Evolutionary conservation across 2,888 invertebrate genomes (phyloP), one percentile per base, ranked within the genome.

Genomic region (Drosophila diplacantha): DNA sequence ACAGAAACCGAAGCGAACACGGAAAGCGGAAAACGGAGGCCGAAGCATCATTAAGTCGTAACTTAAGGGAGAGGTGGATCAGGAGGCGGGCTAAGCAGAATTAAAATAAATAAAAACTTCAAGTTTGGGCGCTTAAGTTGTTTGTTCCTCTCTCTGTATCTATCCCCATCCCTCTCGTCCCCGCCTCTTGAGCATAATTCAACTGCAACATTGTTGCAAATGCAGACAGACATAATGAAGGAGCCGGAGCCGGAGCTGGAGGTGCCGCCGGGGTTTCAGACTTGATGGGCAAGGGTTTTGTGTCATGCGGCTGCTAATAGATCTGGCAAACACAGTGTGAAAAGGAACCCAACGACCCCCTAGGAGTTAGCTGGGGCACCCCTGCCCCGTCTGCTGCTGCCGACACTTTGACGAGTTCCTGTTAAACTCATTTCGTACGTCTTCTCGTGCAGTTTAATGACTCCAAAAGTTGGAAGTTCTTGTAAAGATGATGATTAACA

Each of bases 91-190:
- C 18, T 52, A 29, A 35, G 50, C 73, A 73, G 75, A 78, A 74
- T 73, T 72, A 74, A 78, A 81, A 78, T 81, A 78, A 78, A 78
- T 79, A 81, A 81, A 82, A 79, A 82, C 80, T 70, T 80, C 74
- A 79, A 69, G 74, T 71, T 79, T 31, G 69, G 82, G 73, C 80
- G 80, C 65, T 82, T 77, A 77, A 80, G 81, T 77, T 80, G 81
- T 80, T 82, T 80, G 83, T 77, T 80, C 81, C 81, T 75, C 69
- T 67, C 57, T 11, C 24, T 11, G 6, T 6, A 22, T 22, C 11
- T 24, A n/a, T 22, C 8, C 6, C 43, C 7, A 24, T 24, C 26
- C 3, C 72, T 67, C 57, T n/a, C 24, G 41, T 41, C 6, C 3
- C 24, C 57, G 46, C 46, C 58, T 46, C 50, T 57, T 50, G 73